Base-by-base conservation (phyloP, 2,797 vertebrate species). In the Lithobates sylvaticus region DNA sequence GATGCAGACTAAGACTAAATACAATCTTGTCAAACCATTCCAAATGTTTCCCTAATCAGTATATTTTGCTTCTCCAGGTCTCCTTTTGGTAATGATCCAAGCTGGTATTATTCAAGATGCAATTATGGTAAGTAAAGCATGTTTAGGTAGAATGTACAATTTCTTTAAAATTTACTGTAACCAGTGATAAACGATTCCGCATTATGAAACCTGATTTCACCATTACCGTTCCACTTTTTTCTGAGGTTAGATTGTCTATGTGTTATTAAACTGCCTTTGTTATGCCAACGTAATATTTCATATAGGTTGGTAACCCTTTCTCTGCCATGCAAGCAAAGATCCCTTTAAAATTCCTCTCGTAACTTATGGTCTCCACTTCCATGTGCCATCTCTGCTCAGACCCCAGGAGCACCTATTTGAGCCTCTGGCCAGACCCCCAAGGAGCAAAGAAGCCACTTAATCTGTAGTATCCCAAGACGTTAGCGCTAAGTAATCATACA, bases 1-100 rank as follows among this genome's bases (percentile, higher is more conserved):
- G 93, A 93, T 93, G 89, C 93, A 92, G 93, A 91, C 58, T 58
- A 34, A 5, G 2, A 5, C 69, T 23, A 16, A 8, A 2, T 34
- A 7, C 7, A 32, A 10, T 36, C 1, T 16, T 71, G 13, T 54
- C 50, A 5, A 54, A 8, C 0, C 4, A 15, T 7, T 4, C 16
- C 1, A 71, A 29, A 34, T 8, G 0, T 26, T 18, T 5, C 16
- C 27, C 29, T 34, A 32, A 18, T 36, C 68, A 6, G 29, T 23
- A 13, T 13, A 3, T 54, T 65, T 65, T 39, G 13, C 0, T 10
- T n/a, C 10, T 42, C 5, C 5, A 42, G 34, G 8, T 15, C 44
- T 73, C 10, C 2, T 2, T 10, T 73, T 3, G 3, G 7, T n/a
- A 26, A 32, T 32, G 12, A 18, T n/a, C n/a, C 21, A 73, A 23